Evolutionary conservation across 2,888 invertebrate species (phyloP).

Genomic region (Hecatera dysodea): DNA sequence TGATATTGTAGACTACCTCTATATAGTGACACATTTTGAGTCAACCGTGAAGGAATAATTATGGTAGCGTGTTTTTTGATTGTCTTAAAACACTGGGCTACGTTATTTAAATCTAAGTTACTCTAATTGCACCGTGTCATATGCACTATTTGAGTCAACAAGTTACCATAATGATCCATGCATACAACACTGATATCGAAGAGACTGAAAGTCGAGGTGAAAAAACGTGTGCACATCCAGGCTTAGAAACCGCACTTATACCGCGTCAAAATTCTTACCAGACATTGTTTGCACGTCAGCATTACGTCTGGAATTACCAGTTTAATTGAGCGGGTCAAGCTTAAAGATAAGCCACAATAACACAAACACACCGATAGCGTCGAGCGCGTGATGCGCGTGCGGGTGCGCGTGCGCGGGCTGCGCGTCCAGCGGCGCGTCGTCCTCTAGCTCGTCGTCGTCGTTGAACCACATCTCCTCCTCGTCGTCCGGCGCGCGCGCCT

Average conservation of each 20-base stretch:
- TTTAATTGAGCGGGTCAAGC: constrained; percentile 23
- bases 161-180: not conserved
- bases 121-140: no score
- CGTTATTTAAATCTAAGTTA: no score
- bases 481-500: constrained; percentile 98
- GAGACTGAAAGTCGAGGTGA: not conserved
- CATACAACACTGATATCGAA: no score
- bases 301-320: not conserved
- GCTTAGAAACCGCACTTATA: not conserved
- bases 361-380: constrained; percentile 81
- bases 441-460: constrained; percentile 98
- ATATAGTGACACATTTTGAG: not conserved
- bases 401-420: constrained; percentile 76
- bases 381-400: constrained; percentile 84
- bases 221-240: not conserved
- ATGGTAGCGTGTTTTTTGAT: no score
- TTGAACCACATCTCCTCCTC: constrained; percentile 99
- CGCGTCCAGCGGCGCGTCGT: constrained; percentile 92
- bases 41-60: not conserved
- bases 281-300: not conserved
- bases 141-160: not conserved
- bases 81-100: no score
- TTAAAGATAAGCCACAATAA: constrained; percentile 23
- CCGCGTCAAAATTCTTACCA: not conserved
- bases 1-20: constrained; percentile 26